phyloP scores from a whole-genome alignment of 2,113 vertebrate species.

The Oceanodroma tethys region DNA sequence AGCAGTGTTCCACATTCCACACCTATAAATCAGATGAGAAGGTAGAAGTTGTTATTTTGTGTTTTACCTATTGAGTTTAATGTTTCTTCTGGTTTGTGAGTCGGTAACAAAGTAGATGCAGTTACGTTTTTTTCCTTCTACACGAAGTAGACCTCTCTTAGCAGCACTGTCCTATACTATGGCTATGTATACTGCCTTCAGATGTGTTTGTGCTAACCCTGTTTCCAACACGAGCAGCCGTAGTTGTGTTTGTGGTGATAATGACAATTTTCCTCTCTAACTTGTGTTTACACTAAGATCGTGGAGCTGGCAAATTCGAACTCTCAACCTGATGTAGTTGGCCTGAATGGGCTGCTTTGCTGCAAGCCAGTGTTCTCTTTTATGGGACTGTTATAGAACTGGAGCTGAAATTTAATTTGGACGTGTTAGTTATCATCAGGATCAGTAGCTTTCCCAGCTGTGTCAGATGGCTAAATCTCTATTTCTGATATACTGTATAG shows the following conservation, averaged over 20 bases:
- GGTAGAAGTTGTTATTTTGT: background rate
- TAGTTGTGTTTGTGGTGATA: background rate
- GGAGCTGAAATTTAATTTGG: background rate
- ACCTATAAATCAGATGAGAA: background rate
- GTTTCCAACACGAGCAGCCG: accelerated
- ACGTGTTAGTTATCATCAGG: background rate
- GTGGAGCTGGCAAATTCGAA: background rate
- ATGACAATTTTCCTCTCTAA: background rate
- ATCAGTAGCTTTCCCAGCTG: background rate
- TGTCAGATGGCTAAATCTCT: background rate
- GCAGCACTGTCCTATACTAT: background rate
- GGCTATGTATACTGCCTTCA: background rate
- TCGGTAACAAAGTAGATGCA: background rate
- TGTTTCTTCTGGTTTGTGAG: background rate
- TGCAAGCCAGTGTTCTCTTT: background rate
- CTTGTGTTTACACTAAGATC: background rate
- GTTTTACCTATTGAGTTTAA: background rate
- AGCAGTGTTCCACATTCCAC: background rate
- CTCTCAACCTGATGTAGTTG: background rate
- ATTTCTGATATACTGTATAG: background rate
- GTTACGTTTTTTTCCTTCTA: background rate
- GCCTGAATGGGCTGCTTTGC: background rate
- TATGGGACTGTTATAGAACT: background rate
- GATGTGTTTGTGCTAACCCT: background rate
- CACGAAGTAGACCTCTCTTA: background rate